Evolutionary conservation across 2,888 invertebrate genomes (phyloP).

Genomic region (Tricholauxania praeusta): DNA sequence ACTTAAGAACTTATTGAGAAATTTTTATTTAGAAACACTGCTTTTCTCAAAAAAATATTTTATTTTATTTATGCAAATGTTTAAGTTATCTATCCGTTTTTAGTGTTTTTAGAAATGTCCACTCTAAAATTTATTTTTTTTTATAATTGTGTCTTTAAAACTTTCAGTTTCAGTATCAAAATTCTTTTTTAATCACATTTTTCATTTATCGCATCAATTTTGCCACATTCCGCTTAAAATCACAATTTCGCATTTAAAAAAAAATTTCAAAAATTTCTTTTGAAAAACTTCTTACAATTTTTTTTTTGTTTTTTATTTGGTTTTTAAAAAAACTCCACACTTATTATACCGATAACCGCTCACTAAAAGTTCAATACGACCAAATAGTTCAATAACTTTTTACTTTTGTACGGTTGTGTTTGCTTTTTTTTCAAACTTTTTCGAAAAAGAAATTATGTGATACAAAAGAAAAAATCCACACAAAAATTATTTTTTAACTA

Average conservation of each 20-base stretch:
- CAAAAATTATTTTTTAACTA: slow-evolving; percentile 9
- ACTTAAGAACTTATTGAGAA: background rate
- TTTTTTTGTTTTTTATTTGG: no score
- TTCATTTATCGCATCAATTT: background rate
- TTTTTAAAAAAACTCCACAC: no score
- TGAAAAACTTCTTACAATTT: no score
- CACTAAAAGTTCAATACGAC: no score
- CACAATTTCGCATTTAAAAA: no score
- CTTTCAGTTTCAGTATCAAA: background rate
- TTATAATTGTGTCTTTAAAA: background rate
- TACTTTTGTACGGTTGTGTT: no score
- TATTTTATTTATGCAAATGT: background rate
- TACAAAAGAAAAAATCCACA: background rate
- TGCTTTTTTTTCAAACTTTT: slow-evolving; percentile 10
- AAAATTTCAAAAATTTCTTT: no score
- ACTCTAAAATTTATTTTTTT: background rate
- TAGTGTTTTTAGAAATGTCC: slow-evolving; percentile 2
- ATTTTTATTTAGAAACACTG: slow-evolving; percentile 14
- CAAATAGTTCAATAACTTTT: no score
- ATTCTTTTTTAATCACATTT: slow-evolving; percentile 4
- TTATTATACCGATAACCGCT: no score
- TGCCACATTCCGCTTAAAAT: no score
- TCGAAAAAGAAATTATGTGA: background rate
- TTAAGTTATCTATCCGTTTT: background rate
- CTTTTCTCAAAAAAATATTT: slow-evolving; percentile 4